These are phyloP conservation scores for Frieseomelitta varia DNA, from an alignment of 1,140 invertebrate genomes.

Conservation along the genomic window DNA sequence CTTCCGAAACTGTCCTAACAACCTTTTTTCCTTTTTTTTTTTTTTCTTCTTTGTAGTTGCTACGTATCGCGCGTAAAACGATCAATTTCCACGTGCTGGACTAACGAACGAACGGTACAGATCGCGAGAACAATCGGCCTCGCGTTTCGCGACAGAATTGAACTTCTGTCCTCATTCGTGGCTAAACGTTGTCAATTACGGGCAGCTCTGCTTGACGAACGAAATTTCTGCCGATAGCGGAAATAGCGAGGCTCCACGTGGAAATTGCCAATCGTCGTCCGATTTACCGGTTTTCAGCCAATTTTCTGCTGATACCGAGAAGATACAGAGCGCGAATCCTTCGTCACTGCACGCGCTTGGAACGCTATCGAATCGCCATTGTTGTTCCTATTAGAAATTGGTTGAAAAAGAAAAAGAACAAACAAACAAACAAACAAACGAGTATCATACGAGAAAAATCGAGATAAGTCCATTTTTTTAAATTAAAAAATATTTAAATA, in stretches of 20 bases:
- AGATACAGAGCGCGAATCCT: conserved; percentile 23
- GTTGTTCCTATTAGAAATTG: neutral
- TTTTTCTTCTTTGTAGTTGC: neutral
- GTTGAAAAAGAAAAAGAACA: no score
- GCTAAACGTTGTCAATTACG: conserved; percentile 61
- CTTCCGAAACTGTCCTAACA: neutral
- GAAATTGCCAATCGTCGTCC: conserved; percentile 64
- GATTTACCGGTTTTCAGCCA: conserved; percentile 43
- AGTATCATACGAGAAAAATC: neutral
- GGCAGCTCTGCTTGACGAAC: conserved; percentile 36
- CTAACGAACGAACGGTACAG: neutral
- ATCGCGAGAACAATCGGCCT: neutral
- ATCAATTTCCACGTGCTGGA: neutral
- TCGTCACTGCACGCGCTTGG: conserved; percentile 26
- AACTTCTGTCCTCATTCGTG: conserved; percentile 60
- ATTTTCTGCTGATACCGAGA: conserved; percentile 52
- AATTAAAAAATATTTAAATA: neutral
- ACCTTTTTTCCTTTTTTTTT: neutral
- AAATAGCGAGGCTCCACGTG: conserved; percentile 61
- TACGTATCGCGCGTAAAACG: neutral
- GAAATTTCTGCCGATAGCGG: conserved; percentile 48
- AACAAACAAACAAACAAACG: neutral
- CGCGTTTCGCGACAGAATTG: conserved; percentile 46
- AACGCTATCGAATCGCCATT: conserved; percentile 38
- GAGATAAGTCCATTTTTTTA: neutral